Percentiles rank a stretch among this genome's conserved stretches.
Evolutionary conservation across 2,113 vertebrate species (phyloP).

Genomic region (Percina caprodes): DNA sequence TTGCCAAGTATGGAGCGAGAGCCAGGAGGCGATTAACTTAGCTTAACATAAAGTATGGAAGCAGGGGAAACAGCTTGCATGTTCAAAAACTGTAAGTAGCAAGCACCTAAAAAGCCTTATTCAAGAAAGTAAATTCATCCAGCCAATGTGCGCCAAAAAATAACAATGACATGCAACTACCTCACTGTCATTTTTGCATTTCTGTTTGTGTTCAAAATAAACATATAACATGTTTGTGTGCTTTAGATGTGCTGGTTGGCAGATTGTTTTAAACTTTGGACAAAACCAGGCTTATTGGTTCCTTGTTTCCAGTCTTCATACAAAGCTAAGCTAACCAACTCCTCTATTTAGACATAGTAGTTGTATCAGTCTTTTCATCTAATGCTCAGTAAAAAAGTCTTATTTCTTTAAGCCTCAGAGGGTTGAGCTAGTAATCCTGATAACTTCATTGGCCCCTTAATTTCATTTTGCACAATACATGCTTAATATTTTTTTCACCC

Average conservation of each 20-base stretch:
- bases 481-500: not conserved
- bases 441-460: not conserved
- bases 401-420: not conserved
- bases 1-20: not conserved
- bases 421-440: not conserved
- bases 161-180: not conserved
- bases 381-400: not conserved
- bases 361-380: not conserved
- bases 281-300: not conserved
- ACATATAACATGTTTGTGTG: not conserved
- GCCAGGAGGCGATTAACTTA: not conserved
- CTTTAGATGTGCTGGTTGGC: not conserved
- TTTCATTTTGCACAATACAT: not conserved
- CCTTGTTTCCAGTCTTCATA: not conserved
- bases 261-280: not conserved
- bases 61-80: not conserved
- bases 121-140: not conserved
- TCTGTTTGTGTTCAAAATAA: not conserved
- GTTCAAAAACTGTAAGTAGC: not conserved
- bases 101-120: not conserved
- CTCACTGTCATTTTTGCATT: not conserved
- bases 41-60: not conserved
- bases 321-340: not conserved
- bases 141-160: not conserved
- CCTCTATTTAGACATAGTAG: not conserved